Evolutionary conservation across 2,113 vertebrate genomes (phyloP), one percentile per base, ranked within the genome.

Genomic region (Kryptolebias marmoratus): DNA sequence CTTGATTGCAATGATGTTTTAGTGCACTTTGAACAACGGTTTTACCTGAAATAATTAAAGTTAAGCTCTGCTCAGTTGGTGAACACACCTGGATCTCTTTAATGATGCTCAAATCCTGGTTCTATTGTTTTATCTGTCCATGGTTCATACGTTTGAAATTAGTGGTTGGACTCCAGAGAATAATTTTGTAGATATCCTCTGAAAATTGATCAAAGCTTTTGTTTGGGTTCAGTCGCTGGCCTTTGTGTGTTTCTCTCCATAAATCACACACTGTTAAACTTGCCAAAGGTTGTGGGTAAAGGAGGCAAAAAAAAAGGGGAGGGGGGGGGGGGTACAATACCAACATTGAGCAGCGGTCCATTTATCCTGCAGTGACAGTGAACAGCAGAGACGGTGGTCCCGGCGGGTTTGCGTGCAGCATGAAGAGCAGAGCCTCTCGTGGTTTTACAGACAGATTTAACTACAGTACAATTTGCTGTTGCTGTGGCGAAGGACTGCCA

Each of bases 401-500:
- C 73, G 30, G 9, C 67, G 83, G 86, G 72, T 73, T 22, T 62
- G 60, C 58, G 71, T 79, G 82, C 71, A 70, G 75, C 70, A 64
- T 52, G 32, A 58, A 44, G 60, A 86, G 76, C 54, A 18, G 62
- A 88, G 68, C 55, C 79, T 87, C 89, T 84, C 84, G 90, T 73
- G 90, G 88, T 88, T 91, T 88, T 81, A 88, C 49, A 13, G 83
- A 86, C 79, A 75, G 80, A 87, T 87, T 91, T 93, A 84, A 84
- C 78, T 67, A 71, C 84, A 86, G 58, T 83, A 86, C 72, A 75
- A 79, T 71, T 75, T 71, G 73, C 75, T 81, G 90, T 90, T 91
- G 85, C 87, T 11, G 39, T 53, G 47, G 85, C 30, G 63, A 91
- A 75, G 84, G 73, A 44, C 79, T 81, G 70, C 86, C 89, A 85